These are phyloP conservation scores for Suricata suricatta DNA, from an alignment of 2,113 vertebrate genomes.

Conservation along the genomic window DNA sequence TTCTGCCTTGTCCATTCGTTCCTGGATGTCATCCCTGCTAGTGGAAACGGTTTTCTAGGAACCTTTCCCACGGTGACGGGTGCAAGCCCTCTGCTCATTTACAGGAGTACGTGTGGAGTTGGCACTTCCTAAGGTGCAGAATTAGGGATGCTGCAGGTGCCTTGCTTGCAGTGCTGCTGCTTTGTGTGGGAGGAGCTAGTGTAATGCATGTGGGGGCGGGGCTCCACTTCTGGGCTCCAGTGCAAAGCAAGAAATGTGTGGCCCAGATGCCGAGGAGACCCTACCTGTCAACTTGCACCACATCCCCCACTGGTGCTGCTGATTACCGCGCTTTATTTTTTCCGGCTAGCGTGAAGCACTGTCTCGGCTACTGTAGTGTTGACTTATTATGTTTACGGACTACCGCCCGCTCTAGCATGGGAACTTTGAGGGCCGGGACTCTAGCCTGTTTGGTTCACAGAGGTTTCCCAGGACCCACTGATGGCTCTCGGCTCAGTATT, in stretches of 20 bases:
- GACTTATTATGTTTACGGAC: not conserved
- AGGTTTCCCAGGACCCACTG: rapidly evolving
- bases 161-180: not conserved
- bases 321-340: too few species aligned
- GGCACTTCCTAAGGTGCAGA: not conserved
- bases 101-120: rapidly evolving
- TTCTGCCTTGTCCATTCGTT: rapidly evolving
- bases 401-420: not conserved
- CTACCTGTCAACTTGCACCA: too few species aligned
- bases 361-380: rapidly evolving
- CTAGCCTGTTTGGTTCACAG: not conserved
- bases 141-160: not conserved
- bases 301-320: rapidly evolving
- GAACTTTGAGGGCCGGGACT: not conserved
- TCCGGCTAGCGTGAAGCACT: not conserved
- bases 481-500: not conserved
- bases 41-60: not conserved
- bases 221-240: not conserved
- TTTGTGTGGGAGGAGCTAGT: not conserved
- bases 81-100: not conserved
- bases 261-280: not conserved
- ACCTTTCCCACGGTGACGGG: rapidly evolving
- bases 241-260: not conserved
- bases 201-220: rapidly evolving
- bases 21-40: not conserved